Percentiles rank a stretch among this genome's conserved stretches.
Conservation (phyloP, 1,140 invertebrate genomes). For the Wasmannia auropunctata region DNA sequence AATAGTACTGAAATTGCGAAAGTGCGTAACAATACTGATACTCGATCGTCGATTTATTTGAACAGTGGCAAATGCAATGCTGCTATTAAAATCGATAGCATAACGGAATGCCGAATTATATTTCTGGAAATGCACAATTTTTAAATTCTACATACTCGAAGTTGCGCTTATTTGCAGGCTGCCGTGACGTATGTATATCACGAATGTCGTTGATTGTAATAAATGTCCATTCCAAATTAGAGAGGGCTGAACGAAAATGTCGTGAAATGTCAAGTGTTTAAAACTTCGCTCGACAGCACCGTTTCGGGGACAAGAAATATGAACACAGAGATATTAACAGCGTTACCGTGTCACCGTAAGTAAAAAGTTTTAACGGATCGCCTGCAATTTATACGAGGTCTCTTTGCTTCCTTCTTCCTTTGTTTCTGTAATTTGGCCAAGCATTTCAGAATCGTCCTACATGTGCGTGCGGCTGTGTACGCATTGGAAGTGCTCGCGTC, state of each 20-base stretch:
- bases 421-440: not conserved
- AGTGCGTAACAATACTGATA: not conserved
- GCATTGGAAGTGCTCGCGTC: constrained; percentile 18
- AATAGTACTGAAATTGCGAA: not conserved
- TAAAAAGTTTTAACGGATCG: not conserved
- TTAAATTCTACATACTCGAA: not conserved
- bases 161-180: not conserved
- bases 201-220: not conserved
- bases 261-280: not conserved
- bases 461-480: not conserved
- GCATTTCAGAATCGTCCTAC: constrained; percentile 3
- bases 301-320: not conserved
- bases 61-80: not conserved
- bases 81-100: constrained; percentile 36
- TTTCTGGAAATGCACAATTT: not conserved
- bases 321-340: not conserved
- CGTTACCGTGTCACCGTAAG: not conserved
- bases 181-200: not conserved
- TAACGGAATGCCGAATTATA: constrained; percentile 23
- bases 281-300: not conserved
- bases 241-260: not conserved
- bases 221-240: not conserved
- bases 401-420: not conserved
- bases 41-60: constrained; percentile 25
- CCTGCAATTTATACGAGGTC: not conserved